Evolutionary conservation across 92 coral and sea anemone species (phyloP), one percentile per base, ranked within the genome.

Genomic region (Zoanthus gigantus): DNA sequence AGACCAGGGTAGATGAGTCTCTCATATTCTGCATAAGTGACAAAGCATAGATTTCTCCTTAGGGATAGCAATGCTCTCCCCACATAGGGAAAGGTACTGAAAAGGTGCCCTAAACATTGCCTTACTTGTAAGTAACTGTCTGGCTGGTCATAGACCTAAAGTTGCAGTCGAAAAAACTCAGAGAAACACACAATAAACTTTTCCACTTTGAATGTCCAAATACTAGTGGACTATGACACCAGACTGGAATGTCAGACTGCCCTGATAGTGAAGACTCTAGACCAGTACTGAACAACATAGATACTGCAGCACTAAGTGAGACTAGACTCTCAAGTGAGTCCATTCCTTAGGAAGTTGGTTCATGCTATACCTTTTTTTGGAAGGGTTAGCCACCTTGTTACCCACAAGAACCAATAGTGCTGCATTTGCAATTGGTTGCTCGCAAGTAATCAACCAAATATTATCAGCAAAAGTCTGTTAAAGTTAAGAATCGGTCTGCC

Each of bases 231-330:
- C 76, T 57, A 61, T 18, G 71, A 80, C 28, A 0, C 69, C 44
- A 60, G 46, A 18, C 85, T 48, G 28, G 85, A 80, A 80, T 76
- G 76, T 47, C 45, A 47, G n/a, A 79, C 76, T n/a, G 85, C 85
- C 52, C 85, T 79, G 42, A 79, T 79, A 18, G 66, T 75, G 13
- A 52, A 58, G 10, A 52, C 46, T 2, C 71, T 79, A 31, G 30
- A 44, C 71, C 57, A 60, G 76, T 79, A 79, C 44, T 23, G 23
- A 23, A 23, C 23, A 53, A 67, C 84, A 79, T 15, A 16, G 47
- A 15, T 57, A 68, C 28, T 1, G 73, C 73, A 68, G 42, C 73
- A 18, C 75, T 71, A 30, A 71, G 75, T 16, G 75, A 71, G 46
- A 71, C 47, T 31, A 32, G 75, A 71, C 46, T 71, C 75, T 71